These are phyloP conservation scores for Boleophthalmus pectinirostris DNA, from an alignment of 2,113 vertebrate species.

Conservation along the genomic window DNA sequence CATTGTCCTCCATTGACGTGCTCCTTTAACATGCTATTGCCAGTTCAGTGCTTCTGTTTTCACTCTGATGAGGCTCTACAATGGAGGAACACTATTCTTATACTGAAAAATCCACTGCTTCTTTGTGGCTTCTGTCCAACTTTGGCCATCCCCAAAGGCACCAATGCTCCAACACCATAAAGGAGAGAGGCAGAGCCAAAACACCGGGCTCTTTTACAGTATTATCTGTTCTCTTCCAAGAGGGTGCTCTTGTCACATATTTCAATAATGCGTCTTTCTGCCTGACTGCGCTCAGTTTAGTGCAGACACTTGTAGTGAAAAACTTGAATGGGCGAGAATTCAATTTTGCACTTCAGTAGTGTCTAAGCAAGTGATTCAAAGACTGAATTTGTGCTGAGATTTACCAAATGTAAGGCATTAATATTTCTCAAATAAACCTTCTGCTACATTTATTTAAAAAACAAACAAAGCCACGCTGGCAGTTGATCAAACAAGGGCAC, in stretches of 20 bases:
- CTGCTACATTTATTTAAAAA: conserved; percentile 34
- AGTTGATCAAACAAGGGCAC: conserved; percentile 17
- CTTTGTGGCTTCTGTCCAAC: conserved; percentile 49
- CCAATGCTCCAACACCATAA: not conserved
- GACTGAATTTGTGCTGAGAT: conserved; percentile 45
- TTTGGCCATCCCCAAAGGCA: conserved; percentile 46
- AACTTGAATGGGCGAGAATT: conserved; percentile 62
- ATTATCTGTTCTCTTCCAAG: conserved; percentile 59
- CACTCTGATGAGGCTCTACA: conserved; percentile 56
- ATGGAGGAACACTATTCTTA: conserved; percentile 53
- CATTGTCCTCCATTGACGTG: conserved; percentile 56
- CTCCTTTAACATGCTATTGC: conserved; percentile 41
- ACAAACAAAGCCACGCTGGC: conserved; percentile 48
- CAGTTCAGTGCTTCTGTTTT: conserved; percentile 56
- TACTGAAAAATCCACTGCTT: conserved; percentile 33
- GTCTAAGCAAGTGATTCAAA: conserved; percentile 60
- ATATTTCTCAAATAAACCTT: conserved; percentile 54
- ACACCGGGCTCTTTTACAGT: conserved; percentile 35
- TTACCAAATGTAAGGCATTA: conserved; percentile 60
- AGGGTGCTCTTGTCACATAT: conserved; percentile 60
- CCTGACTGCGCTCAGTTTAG: conserved; percentile 57
- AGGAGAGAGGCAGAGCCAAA: conserved; percentile 10
- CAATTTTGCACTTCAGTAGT: conserved; percentile 72
- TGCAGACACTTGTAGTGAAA: conserved; percentile 60
- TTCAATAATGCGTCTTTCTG: conserved; percentile 68